Base-by-base conservation (phyloP, 2,113 vertebrate genomes). In the Hippocampus zosterae region DNA sequence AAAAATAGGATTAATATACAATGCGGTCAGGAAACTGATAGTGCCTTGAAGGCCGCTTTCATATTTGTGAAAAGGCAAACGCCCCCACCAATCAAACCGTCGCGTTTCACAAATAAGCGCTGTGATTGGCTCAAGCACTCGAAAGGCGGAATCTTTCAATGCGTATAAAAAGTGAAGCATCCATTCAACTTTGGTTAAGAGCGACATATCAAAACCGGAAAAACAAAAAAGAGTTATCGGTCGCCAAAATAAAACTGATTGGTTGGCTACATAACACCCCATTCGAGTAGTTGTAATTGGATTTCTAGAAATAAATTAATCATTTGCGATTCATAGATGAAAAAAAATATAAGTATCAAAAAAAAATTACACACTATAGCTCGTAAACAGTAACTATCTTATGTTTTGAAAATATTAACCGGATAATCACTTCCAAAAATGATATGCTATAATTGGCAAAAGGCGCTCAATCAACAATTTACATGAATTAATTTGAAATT, bases 91-190 rank as follows among this genome's bases (percentile, higher is more conserved):
- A 88, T 90, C 25, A 81, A 2, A 71, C 4, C 27, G 0, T 50
- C 2, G 57, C 0, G 0, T 64, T 63, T 65, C 9, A 74, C 68
- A 68, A 37, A 75, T 66, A 53, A 73, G 56, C 55, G 7, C 42
- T 2, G 0, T 72, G 72, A 84, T 89, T 87, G 86, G 88, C 0
- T 56, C 3, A 46, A 65, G 62, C n/a, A 18, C 25, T 18, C n/a
- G 41, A 83, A 85, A 86, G 87, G 87, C 88, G 86, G 87, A 76
- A 76, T 89, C 85, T 84, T 85, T 83, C 67, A 86, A 87, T 64
- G 5, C 6, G 1, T 55, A 55, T 55, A 27, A 72, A 78, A 29
- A 13, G 12, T 37, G 61, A 42, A 60, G 53, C 68, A 12, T 65
- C 75, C 23, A 3, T 5, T 4, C 40, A 44, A 42, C 16, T 40